A percentile compares a stretch with the other conserved stretches of the same genome.
These are phyloP conservation scores for Pammene fasciana DNA, from an alignment of 2,888 invertebrate genomes.

Conservation along the genomic window DNA sequence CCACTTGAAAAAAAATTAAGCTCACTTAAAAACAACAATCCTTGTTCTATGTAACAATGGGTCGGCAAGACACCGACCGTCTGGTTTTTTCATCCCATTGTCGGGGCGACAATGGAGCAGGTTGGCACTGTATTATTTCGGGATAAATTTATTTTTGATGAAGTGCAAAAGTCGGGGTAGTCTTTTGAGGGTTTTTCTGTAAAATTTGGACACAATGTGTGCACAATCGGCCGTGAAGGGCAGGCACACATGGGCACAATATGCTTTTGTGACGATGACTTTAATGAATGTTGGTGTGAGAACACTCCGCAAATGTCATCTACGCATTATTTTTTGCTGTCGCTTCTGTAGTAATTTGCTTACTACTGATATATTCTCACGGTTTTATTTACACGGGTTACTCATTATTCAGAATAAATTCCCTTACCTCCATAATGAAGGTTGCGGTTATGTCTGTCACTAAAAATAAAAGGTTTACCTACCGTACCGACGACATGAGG, in stretches of 20 bases:
- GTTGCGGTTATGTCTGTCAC: neutral
- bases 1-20: constrained; percentile 64
- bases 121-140: constrained; percentile 71
- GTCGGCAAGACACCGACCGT: constrained; percentile 52
- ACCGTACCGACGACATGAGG: neutral
- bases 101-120: constrained; percentile 66
- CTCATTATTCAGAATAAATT: constrained; percentile 3
- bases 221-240: constrained; percentile 68
- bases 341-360: constrained; percentile 38
- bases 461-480: constrained; percentile 4
- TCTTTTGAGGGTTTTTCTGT: constrained; percentile 70
- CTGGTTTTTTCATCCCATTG: constrained; percentile 59
- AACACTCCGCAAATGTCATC: constrained; percentile 53
- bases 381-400: constrained; percentile 30
- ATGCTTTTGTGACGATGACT: constrained; percentile 71
- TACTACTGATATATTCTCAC: constrained; percentile 47
- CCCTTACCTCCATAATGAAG: neutral
- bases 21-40: constrained; percentile 73
- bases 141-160: constrained; percentile 81
- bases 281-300: constrained; percentile 71
- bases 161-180: constrained; percentile 79
- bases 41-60: constrained; percentile 63
- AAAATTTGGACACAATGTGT: constrained; percentile 67
- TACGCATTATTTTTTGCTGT: constrained; percentile 48
- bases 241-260: constrained; percentile 78